A percentile compares a stretch with the other conserved stretches of the same genome.
phyloP scores from a whole-genome alignment of 2,113 vertebrate species.

The Mormyrus lacerda region DNA sequence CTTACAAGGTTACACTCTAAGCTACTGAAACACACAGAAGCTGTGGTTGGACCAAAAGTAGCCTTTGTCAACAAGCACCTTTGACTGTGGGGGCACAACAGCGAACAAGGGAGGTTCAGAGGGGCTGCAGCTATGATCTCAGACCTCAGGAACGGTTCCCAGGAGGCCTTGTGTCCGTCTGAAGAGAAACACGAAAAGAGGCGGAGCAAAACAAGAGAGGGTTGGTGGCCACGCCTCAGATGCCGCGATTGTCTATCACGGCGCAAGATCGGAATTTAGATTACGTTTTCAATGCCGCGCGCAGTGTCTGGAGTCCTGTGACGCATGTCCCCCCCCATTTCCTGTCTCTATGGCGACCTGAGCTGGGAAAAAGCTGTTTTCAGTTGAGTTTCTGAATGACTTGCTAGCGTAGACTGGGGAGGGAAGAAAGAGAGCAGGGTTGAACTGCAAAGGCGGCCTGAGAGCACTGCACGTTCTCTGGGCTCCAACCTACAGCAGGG shows the following conservation, averaged over 20 bases:
- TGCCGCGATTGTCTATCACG: conserved; percentile 45
- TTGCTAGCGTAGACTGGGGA: neutral
- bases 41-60: neutral
- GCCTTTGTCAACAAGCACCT: neutral
- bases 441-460: neutral
- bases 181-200: conserved; percentile 7
- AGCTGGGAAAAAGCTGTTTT: conserved; percentile 46
- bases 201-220: conserved; percentile 28
- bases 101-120: neutral
- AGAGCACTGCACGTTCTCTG: neutral
- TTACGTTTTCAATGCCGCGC: conserved; percentile 57
- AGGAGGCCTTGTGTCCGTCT: conserved; percentile 26
- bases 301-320: conserved; percentile 49
- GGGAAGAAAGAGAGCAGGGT: neutral
- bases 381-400: conserved; percentile 24
- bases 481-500: neutral
- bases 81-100: neutral
- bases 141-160: neutral
- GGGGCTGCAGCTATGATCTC: neutral
- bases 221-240: conserved; percentile 32
- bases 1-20: neutral
- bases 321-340: conserved; percentile 36
- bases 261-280: conserved; percentile 61
- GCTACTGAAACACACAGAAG: neutral
- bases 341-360: conserved; percentile 48